Base-by-base conservation (phyloP, 2,113 vertebrate species). In the Macquaria ambigua region DNA sequence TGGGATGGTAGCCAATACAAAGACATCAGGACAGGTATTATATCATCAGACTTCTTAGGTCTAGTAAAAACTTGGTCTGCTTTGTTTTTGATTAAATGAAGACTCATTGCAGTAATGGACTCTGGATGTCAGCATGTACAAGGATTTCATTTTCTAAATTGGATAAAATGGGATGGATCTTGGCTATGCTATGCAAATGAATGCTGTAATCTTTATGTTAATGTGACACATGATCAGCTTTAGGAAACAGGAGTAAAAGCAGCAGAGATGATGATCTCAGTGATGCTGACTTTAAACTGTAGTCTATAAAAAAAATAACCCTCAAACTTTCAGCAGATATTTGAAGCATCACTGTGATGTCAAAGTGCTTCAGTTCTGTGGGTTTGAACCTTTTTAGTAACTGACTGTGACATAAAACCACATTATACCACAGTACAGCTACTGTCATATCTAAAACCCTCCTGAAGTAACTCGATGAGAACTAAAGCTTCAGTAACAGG, bases 401-500 rank as follows among this genome's bases (percentile, higher is more conserved):
- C 20, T 10, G 59, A 75, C 56, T 14, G 9, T 37, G 41, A 53
- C 20, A 76, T 10, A 20, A 41, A 46, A 23, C 15, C 3, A 52
- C 12, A 20, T 43, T 4, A 21, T 1, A 50, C 46, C n/a, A 39
- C 25, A 62, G 5, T 34, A 10, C 21, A 48, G 41, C 62, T 28
- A 23, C 69, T 64, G 48, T 21, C 15, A 4, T 1, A 31, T 37
- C 15, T 20, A 20, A 41, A 64, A 53, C n/a, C 16, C 56, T 63
- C 2, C 41, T 67, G 21, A 74, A 23, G 3, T 14, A 21, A 69
- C 8, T n/a, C 16, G 8, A 15, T 8, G 23, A 64, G 1, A 83
- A 56, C 21, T 20, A 8, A 25, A 34, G 18, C 37, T 69, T 83
- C 66, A 79, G 77, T 25, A 58, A 90, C 85, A 89, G 92, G 92